Percentiles rank a stretch among this genome's conserved stretches.
These are phyloP conservation scores for Xestia rhomboidea DNA, from an alignment of 2,888 invertebrate genomes.

Conservation along the genomic window DNA sequence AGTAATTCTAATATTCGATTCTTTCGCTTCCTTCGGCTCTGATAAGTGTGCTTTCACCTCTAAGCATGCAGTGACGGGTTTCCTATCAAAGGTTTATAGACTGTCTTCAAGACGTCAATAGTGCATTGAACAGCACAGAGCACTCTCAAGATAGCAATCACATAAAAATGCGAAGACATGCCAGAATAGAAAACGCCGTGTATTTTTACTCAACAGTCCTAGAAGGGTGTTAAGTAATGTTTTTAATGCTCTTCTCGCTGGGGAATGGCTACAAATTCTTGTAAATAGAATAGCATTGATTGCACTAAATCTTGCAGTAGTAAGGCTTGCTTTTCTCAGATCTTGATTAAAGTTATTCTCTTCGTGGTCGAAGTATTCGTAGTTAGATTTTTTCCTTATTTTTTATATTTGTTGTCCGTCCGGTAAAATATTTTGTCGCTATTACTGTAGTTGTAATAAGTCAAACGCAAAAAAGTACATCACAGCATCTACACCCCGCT, in stretches of 20 bases:
- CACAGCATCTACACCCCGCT: neutral
- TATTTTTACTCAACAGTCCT: neutral
- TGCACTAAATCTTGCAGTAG: neutral
- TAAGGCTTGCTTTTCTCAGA: neutral
- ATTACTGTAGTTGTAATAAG: neutral
- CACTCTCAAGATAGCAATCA: conserved; percentile 22
- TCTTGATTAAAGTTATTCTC: neutral
- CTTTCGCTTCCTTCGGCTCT: too few relatives aligned
- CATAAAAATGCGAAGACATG: conserved; percentile 5
- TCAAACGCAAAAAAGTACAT: neutral
- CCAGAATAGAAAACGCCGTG: neutral
- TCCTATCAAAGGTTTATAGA: neutral
- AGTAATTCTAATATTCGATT: too few relatives aligned
- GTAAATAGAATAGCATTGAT: neutral
- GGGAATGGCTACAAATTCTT: neutral
- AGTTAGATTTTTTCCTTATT: neutral
- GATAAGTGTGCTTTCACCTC: too few relatives aligned
- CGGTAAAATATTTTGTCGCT: neutral
- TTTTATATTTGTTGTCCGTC: neutral
- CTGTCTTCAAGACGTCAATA: neutral
- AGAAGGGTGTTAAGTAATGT: neutral
- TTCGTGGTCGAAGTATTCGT: neutral
- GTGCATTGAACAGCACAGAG: neutral
- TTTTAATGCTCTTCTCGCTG: neutral
- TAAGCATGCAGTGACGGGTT: neutral